Evolutionary conservation across 2,113 vertebrate genomes (phyloP), one percentile per base, ranked within the genome.

Genomic region (Gavialis gangeticus): DNA sequence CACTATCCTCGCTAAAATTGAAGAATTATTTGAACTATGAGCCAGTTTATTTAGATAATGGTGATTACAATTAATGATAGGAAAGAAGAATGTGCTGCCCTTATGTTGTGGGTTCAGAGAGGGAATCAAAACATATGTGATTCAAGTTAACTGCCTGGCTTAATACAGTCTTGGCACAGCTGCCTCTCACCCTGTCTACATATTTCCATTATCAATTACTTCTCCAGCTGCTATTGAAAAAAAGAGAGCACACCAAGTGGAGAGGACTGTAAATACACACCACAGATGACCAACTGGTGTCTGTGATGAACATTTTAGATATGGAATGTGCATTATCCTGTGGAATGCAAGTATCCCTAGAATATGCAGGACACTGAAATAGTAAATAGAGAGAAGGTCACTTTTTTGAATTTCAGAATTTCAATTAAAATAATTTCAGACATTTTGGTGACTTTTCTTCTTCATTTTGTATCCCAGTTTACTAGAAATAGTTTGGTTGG

Each of bases 21-120:
- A 46, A 46, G 46, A 46, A 46, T 46, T 46, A 30, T 75, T 90
- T 96, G 96, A 94, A 94, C 89, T 91, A 84, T 37, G 82, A 93
- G 87, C 75, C 93, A 96, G 95, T 96, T 97, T 88, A 97, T 97
- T 96, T 94, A 94, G 89, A 93, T 93, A 96, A 75, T 56, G 66
- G 75, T 95, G 95, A 95, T 96, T 93, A 88, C 94, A 95, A 92
- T 90, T 94, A 94, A 95, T 94, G 94, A 94, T 94, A 92, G 94
- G 93, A 94, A 82, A 96, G 90, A 67, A 73, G 82, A 95, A 86
- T 96, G 84, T 94, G 94, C 93, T 97, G 75, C 78, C 90, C 93
- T 88, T 96, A 82, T 95, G 96, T 94, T 96, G 94, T 95, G 89
- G 94, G 87, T 95, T 96, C 94, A 55, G 95, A 30, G 64, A 78